These are phyloP conservation scores for Psittacula echo DNA, from an alignment of 2,797 vertebrate species.

Conservation along the genomic window DNA sequence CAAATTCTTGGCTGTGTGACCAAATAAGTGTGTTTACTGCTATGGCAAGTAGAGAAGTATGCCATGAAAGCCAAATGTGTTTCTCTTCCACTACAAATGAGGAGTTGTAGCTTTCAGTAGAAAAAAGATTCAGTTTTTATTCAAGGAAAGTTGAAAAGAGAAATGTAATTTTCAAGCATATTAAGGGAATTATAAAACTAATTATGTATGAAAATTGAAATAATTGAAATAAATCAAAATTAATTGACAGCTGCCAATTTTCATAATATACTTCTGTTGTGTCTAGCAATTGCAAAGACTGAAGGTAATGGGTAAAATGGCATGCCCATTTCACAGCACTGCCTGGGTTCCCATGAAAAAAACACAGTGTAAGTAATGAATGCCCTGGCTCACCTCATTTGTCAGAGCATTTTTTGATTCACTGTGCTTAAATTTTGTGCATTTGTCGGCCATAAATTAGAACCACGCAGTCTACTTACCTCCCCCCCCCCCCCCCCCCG, in stretches of 20 bases:
- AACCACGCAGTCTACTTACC: too few species aligned
- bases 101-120: neutral
- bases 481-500: too few species aligned
- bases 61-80: neutral
- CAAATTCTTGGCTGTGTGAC: neutral
- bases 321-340: neutral
- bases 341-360: neutral
- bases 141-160: neutral
- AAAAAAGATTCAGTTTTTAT: neutral
- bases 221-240: conserved; percentile 39
- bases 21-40: neutral
- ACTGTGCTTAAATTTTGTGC: neutral
- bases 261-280: conserved; percentile 3
- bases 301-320: neutral
- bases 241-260: conserved; percentile 46
- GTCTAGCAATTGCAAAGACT: neutral
- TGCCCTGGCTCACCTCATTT: neutral
- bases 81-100: neutral
- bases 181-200: conserved; percentile 38
- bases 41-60: neutral
- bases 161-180: conserved; percentile 36
- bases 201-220: conserved; percentile 23
- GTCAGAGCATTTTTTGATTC: neutral
- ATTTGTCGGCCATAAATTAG: too few species aligned
- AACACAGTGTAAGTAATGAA: neutral